Percentiles rank a stretch among this genome's conserved stretches.
Evolutionary conservation across 2,888 invertebrate species (phyloP).

Genomic region (Ceraclea dissimilis): DNA sequence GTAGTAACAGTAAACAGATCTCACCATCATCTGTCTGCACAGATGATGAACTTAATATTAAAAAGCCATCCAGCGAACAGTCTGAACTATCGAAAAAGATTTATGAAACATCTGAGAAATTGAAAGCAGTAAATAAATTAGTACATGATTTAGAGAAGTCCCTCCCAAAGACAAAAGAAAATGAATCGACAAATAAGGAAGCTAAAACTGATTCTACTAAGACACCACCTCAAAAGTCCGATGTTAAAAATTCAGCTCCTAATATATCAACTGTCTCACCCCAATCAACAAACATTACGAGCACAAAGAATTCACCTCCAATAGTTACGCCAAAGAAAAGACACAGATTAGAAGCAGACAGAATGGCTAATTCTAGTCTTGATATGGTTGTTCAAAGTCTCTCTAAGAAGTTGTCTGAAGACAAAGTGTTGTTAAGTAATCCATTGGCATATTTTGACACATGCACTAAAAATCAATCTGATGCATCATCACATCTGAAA

Average conservation of each 20-base stretch:
- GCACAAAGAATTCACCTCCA: conserved; percentile 38
- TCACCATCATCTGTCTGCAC: conserved; percentile 27
- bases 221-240: conserved; percentile 28
- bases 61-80: conserved; percentile 40
- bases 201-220: conserved; percentile 35
- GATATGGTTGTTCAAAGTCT: conserved; percentile 46
- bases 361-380: conserved; percentile 38
- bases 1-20: conserved; percentile 42
- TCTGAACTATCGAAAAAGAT: conserved; percentile 47
- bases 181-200: conserved; percentile 34
- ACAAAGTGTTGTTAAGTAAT: conserved; percentile 31
- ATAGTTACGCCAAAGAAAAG: conserved; percentile 67
- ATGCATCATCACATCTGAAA: conserved; percentile 24
- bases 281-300: conserved; percentile 35
- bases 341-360: conserved; percentile 58
- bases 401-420: conserved; percentile 44
- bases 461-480: conserved; percentile 22
- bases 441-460: conserved; percentile 30
- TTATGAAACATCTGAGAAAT: conserved; percentile 45
- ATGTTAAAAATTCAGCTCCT: conserved; percentile 3
- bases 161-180: conserved; percentile 40
- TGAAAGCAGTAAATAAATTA: conserved; percentile 46
- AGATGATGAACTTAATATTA: conserved; percentile 38
- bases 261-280: conserved; percentile 8
- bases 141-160: conserved; percentile 43